These are phyloP conservation scores for Phrynocephalus vlangalii DNA, from an alignment of 2,797 vertebrate species.

Conservation along the genomic window DNA sequence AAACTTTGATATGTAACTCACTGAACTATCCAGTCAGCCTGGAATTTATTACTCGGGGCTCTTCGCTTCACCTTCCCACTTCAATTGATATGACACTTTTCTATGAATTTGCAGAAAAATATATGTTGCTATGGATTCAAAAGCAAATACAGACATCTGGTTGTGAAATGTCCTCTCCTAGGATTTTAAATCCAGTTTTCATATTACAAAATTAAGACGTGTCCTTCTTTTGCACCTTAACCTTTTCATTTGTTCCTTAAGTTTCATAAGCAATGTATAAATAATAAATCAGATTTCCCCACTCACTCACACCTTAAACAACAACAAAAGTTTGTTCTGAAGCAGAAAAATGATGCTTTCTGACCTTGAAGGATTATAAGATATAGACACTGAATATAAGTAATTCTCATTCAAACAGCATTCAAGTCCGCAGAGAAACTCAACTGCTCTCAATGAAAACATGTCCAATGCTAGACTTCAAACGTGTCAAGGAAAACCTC, in stretches of 20 bases:
- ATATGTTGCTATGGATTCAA: background rate
- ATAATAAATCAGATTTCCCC: slow-evolving; percentile 3
- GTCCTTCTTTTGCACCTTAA: background rate
- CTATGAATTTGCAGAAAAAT: background rate
- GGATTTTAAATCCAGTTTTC: background rate
- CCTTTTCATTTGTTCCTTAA: background rate
- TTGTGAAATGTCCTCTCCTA: background rate
- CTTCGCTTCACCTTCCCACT: background rate
- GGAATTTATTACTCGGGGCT: background rate
- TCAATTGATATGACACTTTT: background rate
- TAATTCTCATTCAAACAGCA: slow-evolving; percentile 27
- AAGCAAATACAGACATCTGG: background rate
- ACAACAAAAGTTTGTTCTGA: background rate
- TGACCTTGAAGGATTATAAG: slow-evolving; percentile 8
- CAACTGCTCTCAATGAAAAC: slow-evolving; percentile 4
- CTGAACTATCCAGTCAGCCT: background rate
- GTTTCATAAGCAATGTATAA: background rate
- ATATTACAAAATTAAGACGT: background rate
- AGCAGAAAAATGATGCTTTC: slow-evolving; percentile 4
- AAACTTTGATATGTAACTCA: background rate
- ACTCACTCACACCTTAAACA: background rate
- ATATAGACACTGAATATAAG: background rate
- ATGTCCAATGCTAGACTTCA: slow-evolving; percentile 1
- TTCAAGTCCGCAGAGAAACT: slow-evolving; percentile 17
- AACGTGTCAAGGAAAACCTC: slow-evolving; percentile 11